Evolutionary conservation across 2,888 invertebrate genomes (phyloP).

Genomic region (Drosophila flavopinicola): DNA sequence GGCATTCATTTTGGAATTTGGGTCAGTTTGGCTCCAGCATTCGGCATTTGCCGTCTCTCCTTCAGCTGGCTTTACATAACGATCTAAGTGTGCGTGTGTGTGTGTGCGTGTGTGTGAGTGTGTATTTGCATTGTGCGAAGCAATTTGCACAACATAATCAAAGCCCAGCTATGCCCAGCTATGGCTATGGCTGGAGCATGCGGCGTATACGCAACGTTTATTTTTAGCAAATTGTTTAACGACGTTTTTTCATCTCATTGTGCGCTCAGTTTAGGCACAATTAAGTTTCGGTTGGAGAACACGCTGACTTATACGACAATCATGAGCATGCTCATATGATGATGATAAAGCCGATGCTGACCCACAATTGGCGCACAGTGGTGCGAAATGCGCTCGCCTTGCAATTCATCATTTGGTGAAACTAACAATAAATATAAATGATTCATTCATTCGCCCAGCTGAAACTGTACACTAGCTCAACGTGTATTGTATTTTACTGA

Average conservation of each 20-base stretch:
- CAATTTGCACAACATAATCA: conserved; percentile 69
- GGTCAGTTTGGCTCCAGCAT: conserved; percentile 63
- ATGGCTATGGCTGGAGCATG: conserved; percentile 36
- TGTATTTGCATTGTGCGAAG: conserved; percentile 44
- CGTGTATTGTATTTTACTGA: neutral
- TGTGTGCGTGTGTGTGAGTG: conserved; percentile 20
- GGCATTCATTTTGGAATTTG: conserved; percentile 74
- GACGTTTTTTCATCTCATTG: conserved; percentile 25
- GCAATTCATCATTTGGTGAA: neutral
- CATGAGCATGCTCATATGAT: neutral
- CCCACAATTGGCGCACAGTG: conserved; percentile 7
- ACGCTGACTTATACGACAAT: conserved; percentile 16
- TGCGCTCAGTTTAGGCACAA: conserved; percentile 42
- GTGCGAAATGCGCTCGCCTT: neutral
- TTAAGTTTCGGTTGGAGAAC: conserved; percentile 52
- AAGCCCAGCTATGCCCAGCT: conserved; percentile 46
- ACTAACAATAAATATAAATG: neutral
- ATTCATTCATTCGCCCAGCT: neutral
- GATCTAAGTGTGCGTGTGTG: conserved; percentile 20
- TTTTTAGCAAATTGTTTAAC: conserved; percentile 77
- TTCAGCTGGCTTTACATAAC: conserved; percentile 57
- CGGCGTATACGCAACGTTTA: conserved; percentile 74
- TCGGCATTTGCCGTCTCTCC: conserved; percentile 19
- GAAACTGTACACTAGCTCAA: too few relatives aligned
- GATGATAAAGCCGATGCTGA: neutral